These are phyloP conservation scores for Archocentrus centrarchus DNA, from an alignment of 2,113 vertebrate species.

Conservation along the genomic window DNA sequence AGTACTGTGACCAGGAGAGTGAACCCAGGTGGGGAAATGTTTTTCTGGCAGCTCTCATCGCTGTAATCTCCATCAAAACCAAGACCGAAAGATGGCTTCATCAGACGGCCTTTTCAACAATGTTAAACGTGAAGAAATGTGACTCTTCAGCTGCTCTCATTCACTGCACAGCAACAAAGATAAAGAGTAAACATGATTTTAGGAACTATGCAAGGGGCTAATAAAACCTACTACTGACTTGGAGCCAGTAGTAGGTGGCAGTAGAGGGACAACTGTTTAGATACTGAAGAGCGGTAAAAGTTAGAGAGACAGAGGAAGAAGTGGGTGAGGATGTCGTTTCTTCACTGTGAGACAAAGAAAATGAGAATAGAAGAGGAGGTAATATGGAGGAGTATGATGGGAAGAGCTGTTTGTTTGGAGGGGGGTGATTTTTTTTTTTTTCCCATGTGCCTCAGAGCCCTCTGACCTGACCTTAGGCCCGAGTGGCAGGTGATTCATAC, in stretches of 20 bases:
- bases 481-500: neutral
- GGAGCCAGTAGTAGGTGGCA: too few species aligned
- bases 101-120: neutral
- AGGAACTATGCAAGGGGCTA: neutral
- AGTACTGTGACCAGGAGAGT: neutral
- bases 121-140: neutral
- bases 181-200: rapidly evolving
- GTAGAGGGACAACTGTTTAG: neutral
- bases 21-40: neutral
- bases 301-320: neutral
- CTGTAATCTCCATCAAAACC: neutral
- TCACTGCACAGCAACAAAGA: neutral
- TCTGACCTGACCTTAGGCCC: neutral
- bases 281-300: neutral
- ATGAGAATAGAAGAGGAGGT: neutral
- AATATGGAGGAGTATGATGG: neutral
- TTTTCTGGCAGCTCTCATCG: neutral
- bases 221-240: neutral
- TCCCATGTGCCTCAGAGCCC: slow-evolving; percentile 15
- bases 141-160: neutral
- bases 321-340: neutral
- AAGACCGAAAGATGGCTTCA: neutral
- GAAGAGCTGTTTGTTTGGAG: neutral
- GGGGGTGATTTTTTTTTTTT: slow-evolving; percentile 1
- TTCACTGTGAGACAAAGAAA: neutral